Base-by-base conservation (phyloP, 2,113 vertebrate species). In the Notarius quadriscutis region DNA sequence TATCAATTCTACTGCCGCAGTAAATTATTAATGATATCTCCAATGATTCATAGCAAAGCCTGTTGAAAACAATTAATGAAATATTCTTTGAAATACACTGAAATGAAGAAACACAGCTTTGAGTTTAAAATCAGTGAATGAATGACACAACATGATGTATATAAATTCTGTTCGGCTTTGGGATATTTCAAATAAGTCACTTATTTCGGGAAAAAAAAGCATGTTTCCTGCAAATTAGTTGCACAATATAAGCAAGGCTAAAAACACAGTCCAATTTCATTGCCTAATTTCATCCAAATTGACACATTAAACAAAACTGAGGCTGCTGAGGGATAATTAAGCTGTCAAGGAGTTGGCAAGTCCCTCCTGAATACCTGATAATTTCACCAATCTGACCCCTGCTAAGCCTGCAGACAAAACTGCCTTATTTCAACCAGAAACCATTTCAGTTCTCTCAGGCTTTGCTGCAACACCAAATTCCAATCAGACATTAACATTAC, bases 361-460 rank as follows among this genome's bases (percentile, higher is more conserved):
- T 89, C 89, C 89, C 89, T 85, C 83, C 83, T 88, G 89, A 84
- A 87, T 85, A 88, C 85, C 89, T 89, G 89, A 88, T 88, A 85
- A 89, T 90, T 90, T 90, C 85, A 87, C 79, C 85, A 90, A 82
- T 90, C 88, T 90, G 89, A 87, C 89, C 87, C 83, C 79, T 88
- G 57, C 63, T n/a, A 79, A 77, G 87, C 83, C 87, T 79, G 72
- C 86, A 82, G 87, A 90, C 71, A 87, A 85, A 86, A 87, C 60
- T 67, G 84, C 80, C 17, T 88, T 81, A 90, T 88, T 88, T 90
- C 50, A 27, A 67, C 48, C 8, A 82, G 63, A 84, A 63, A 69
- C 65, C 87, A 88, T 90, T 88, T 88, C 72, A 74, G 72, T 82
- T 72, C 78, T 87, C 67, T 63, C 72, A n/a, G 55, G 63, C 74